These are phyloP conservation scores for Tachina grossa DNA, from an alignment of 2,888 invertebrate species.

Conservation along the genomic window DNA sequence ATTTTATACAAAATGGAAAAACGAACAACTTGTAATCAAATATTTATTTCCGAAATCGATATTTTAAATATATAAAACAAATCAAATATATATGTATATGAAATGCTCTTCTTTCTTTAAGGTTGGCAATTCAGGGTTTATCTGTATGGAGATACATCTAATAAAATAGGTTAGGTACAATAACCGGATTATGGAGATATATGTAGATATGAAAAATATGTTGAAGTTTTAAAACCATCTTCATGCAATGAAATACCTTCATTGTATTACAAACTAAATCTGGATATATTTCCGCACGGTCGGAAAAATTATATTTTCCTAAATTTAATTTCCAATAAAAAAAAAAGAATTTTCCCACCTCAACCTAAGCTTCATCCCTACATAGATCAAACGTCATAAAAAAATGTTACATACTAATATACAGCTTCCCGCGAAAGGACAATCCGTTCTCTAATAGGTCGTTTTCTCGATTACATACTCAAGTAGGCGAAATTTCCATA, in stretches of 20 bases:
- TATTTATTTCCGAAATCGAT: too few relatives aligned
- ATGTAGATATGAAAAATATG: background rate
- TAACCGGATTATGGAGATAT: background rate
- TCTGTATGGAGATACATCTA: too few relatives aligned
- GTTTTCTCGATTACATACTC: too few relatives aligned
- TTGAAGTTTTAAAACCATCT: background rate
- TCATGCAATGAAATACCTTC: too few relatives aligned
- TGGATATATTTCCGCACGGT: background rate
- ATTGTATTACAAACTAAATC: background rate
- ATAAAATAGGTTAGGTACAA: background rate
- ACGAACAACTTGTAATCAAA: too few relatives aligned
- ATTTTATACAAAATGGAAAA: background rate
- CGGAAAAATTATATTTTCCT: background rate
- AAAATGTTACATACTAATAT: background rate
- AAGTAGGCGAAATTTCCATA: too few relatives aligned
- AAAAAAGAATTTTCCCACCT: background rate
- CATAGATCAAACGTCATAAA: background rate
- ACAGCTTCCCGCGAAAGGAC: too few relatives aligned
- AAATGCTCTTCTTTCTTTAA: too few relatives aligned
- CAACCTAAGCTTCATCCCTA: background rate
- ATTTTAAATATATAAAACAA: background rate
- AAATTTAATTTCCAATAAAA: background rate
- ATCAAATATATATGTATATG: too few relatives aligned
- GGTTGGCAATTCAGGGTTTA: too few relatives aligned
- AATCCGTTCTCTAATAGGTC: too few relatives aligned